Evolutionary conservation across 2,113 vertebrate species (phyloP), one percentile per base, ranked within the genome.

Genomic region (Vulpes vulpes): DNA sequence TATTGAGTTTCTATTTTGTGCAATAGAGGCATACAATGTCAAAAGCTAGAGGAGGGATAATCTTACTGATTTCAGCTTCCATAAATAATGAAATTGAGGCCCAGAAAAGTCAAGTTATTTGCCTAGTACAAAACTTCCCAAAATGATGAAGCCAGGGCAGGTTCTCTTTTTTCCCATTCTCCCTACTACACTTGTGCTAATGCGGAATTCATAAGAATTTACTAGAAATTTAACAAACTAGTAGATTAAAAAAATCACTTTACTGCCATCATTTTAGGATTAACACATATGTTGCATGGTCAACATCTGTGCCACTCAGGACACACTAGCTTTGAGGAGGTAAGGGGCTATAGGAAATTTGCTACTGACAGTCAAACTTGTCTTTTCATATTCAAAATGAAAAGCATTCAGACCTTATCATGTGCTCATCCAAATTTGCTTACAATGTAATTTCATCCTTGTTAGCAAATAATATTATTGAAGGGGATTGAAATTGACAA

Each of bases 401-500:
- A 65, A 92, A 85, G 20, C 64, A 69, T 85, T 83, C 69, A 83
- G 73, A 73, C 51, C 51, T 83, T 62, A 84, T 74, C 78, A 32
- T 23, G 78, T 43, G 62, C 19, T 84, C 30, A 35, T 69, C 15
- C n/a, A n/a, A 8, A 32, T 79, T 94, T 78, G n/a, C 49, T 84
- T 73, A 78, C 51, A 69, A 69, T 78, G 53, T 84, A 64, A 91
- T 93, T 96, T 84, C 62, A 67, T 74, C 38, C 78, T 87, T 71
- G 60, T 79, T 91, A 93, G 2, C 62, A n/a, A n/a, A n/a, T n/a
- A n/a, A 57, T 95, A 79, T 89, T 79, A 88, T 59, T 83, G 89
- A 81, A 94, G 51, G 53, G 25, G 91, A 97, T 35, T 95, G 93
- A 91, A 93, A 93, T 20, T 90, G 80, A 94, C 85, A 97, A 92